phyloP scores from a whole-genome alignment of 2,113 vertebrate species.

The Haemorhous mexicanus region DNA sequence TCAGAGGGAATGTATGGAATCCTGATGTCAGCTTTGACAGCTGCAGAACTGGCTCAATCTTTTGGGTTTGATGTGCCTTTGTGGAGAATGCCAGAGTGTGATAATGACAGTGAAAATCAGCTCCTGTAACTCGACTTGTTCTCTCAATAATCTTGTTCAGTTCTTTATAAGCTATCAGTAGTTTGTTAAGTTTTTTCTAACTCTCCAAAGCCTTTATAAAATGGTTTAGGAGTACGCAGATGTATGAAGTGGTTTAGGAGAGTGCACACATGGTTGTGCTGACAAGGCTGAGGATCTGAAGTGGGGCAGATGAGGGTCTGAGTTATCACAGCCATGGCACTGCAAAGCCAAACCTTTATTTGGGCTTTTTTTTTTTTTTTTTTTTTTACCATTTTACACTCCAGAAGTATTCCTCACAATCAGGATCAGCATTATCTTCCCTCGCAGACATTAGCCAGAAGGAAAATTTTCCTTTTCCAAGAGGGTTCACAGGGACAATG shows the following conservation, averaged over 20 bases:
- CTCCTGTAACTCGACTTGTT: background rate
- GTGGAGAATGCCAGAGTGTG: background rate
- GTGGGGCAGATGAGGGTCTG: background rate
- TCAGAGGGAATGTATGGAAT: background rate
- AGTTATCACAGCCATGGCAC: background rate
- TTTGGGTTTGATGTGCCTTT: background rate
- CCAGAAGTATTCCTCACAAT: background rate
- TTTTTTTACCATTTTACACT: background rate
- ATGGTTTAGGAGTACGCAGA: background rate
- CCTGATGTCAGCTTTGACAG: constrained; percentile 15
- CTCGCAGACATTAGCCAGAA: background rate
- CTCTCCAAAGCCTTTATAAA: background rate
- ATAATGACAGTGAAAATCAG: background rate
- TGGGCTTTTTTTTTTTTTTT: background rate
- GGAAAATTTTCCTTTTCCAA: background rate
- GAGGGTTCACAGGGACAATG: background rate
- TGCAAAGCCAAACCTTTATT: background rate
- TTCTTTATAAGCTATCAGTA: background rate
- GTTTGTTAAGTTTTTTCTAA: background rate
- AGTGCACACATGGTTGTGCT: background rate
- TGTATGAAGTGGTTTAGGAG: background rate
- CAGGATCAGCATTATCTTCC: background rate
- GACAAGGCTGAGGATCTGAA: background rate
- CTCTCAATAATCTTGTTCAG: background rate
- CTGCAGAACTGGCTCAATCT: background rate